phyloP scores from a whole-genome alignment of 2,797 vertebrate species.

The Uromys caudimaculatus region DNA sequence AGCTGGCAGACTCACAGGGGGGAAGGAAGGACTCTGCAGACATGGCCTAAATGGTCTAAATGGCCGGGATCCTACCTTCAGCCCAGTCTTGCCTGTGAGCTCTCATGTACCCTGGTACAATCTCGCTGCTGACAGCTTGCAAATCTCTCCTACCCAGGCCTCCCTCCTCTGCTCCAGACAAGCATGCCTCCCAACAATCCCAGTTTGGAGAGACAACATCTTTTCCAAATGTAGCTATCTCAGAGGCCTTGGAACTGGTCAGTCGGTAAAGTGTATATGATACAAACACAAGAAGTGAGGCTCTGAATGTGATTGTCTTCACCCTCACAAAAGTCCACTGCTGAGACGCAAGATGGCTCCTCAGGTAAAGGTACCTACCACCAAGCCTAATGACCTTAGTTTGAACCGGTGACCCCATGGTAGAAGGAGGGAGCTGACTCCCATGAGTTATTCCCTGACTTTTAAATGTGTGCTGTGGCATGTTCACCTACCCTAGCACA shows the following conservation, averaged over 20 bases:
- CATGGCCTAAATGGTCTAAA: background rate
- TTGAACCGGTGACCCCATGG: background rate
- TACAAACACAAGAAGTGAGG: background rate
- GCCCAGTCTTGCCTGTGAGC: background rate
- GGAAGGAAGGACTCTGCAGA: background rate
- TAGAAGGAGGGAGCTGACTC: background rate
- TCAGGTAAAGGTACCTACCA: background rate
- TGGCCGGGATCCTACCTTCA: background rate
- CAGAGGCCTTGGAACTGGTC: background rate
- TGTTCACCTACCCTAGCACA: background rate
- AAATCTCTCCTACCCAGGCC: background rate
- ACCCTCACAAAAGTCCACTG: background rate
- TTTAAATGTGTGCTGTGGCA: background rate
- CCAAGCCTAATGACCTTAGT: background rate
- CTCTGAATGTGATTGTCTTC: background rate
- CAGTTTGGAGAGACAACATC: background rate
- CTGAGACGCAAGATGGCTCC: background rate
- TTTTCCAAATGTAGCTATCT: background rate
- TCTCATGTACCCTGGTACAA: background rate
- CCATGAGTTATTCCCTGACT: background rate
- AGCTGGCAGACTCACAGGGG: background rate
- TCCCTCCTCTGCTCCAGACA: background rate
- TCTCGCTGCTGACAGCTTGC: background rate
- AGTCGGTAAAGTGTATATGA: background rate
- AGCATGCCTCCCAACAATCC: background rate